phyloP scores from a whole-genome alignment of 2,888 invertebrate species.

The Onthophagus sagittarius region DNA sequence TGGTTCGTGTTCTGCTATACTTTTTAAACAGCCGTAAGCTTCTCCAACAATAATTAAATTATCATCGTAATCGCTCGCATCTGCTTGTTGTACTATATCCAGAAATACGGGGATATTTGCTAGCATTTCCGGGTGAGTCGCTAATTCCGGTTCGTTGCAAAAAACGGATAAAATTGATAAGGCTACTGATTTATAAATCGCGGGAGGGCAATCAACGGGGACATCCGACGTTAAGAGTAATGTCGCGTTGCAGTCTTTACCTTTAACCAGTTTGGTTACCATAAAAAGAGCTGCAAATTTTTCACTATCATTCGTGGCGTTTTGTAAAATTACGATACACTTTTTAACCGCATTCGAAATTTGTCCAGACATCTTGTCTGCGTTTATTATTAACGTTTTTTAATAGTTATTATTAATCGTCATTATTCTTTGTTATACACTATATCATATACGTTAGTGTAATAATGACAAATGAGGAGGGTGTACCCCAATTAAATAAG shows the following conservation, averaged over 20 bases:
- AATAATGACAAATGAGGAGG: neutral
- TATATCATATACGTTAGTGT: too few relatives aligned
- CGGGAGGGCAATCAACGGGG: conserved; percentile 83
- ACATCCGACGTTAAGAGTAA: conserved; percentile 71
- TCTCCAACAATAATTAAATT: conserved; percentile 83
- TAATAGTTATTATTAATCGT: too few relatives aligned
- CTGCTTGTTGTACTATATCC: conserved; percentile 78
- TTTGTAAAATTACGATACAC: conserved; percentile 75
- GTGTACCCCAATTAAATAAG: neutral
- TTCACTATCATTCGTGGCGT: conserved; percentile 80
- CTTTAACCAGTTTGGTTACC: conserved; percentile 85
- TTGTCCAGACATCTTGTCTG: conserved; percentile 42
- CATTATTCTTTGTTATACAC: too few relatives aligned
- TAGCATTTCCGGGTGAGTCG: conserved; percentile 78
- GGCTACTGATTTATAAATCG: conserved; percentile 88
- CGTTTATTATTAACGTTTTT: neutral
- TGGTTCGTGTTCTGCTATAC: conserved; percentile 72
- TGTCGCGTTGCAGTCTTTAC: conserved; percentile 72
- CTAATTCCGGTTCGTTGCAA: conserved; percentile 75
- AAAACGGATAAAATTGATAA: conserved; percentile 83
- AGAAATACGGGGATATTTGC: conserved; percentile 78
- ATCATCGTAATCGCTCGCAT: conserved; percentile 81
- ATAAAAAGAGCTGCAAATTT: conserved; percentile 89
- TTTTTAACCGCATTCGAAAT: conserved; percentile 81
- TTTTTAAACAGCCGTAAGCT: conserved; percentile 78